Evolutionary conservation across 1,140 invertebrate species (phyloP).

Genomic region (Limonius californicus): DNA sequence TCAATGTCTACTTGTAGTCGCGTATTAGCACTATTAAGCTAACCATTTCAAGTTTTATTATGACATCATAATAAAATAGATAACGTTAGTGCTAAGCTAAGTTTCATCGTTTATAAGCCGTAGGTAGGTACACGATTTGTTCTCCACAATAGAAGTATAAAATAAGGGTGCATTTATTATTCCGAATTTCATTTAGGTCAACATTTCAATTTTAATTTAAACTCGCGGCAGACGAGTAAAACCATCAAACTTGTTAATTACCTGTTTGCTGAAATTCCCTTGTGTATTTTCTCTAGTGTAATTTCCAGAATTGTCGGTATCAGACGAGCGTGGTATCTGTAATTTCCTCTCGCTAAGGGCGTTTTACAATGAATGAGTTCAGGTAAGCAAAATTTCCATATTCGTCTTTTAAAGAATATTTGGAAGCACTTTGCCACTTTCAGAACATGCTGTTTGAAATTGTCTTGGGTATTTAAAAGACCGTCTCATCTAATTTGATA

Average conservation of each 20-base stretch:
- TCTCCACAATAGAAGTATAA: constrained; percentile 7
- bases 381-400: constrained; percentile 18
- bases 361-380: constrained; percentile 19
- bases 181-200: constrained; percentile 27
- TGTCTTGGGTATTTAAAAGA: too few species aligned
- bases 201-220: constrained; percentile 45
- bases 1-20: too few species aligned
- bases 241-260: constrained; percentile 49
- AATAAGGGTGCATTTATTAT: constrained; percentile 15
- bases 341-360: constrained; percentile 38
- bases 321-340: constrained; percentile 40
- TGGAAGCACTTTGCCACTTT: too few species aligned
- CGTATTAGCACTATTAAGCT: too few species aligned
- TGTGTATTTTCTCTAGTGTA: constrained; percentile 45
- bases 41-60: too few species aligned
- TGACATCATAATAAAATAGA: too few species aligned
- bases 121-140: constrained; percentile 1
- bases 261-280: constrained; percentile 47
- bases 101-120: too few species aligned
- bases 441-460: too few species aligned
- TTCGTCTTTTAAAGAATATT: constrained; percentile 7
- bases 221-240: constrained; percentile 41
- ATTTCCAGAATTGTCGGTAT: constrained; percentile 47
- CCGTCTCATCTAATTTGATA: too few species aligned
- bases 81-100: too few species aligned